Percentiles rank a stretch among this genome's conserved stretches.
phyloP scores from a whole-genome alignment of 53 echinoderm and acorn worm genomes.

The Paracentrotus lividus region DNA sequence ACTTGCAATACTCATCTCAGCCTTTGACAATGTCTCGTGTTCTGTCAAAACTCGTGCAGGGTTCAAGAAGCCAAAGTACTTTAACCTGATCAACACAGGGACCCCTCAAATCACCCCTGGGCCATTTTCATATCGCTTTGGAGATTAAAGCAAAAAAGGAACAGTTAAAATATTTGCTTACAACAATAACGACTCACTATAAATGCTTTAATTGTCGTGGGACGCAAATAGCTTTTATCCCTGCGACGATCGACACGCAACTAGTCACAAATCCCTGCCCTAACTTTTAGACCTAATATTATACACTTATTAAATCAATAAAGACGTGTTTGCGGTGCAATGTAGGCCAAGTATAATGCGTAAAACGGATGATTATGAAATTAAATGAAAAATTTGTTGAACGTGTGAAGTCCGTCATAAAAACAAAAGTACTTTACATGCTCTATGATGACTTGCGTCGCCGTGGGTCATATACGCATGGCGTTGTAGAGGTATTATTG shows the following conservation, averaged over 20 bases:
- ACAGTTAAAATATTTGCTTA: slow-evolving; percentile 47
- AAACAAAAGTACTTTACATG: neutral
- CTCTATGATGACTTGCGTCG: neutral
- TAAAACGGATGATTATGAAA: neutral
- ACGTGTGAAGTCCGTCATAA: slow-evolving; percentile 2
- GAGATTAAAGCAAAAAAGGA: slow-evolving; percentile 30
- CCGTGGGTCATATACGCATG: neutral
- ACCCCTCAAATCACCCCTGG: slow-evolving; percentile 9
- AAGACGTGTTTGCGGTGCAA: neutral
- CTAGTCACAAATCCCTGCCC: neutral
- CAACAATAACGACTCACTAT: slow-evolving; percentile 20
- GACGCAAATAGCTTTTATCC: neutral
- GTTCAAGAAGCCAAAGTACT: slow-evolving; percentile 30
- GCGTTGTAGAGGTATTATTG: neutral
- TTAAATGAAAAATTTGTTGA: neutral
- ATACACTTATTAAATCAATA: neutral
- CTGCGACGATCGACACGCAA: neutral
- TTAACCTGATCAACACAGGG: slow-evolving; percentile 7
- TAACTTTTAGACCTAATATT: too few relatives aligned
- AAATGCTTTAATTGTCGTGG: slow-evolving; percentile 47
- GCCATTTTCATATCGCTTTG: slow-evolving; percentile 21
- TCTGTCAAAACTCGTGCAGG: slow-evolving; percentile 24
- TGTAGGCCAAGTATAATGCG: neutral
- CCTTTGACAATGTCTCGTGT: slow-evolving; percentile 10
- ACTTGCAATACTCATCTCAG: neutral